A percentile compares a stretch with the other conserved stretches of the same genome.
These are phyloP conservation scores for Diarsia mendica DNA, from an alignment of 2,888 invertebrate genomes.

Conservation along the genomic window DNA sequence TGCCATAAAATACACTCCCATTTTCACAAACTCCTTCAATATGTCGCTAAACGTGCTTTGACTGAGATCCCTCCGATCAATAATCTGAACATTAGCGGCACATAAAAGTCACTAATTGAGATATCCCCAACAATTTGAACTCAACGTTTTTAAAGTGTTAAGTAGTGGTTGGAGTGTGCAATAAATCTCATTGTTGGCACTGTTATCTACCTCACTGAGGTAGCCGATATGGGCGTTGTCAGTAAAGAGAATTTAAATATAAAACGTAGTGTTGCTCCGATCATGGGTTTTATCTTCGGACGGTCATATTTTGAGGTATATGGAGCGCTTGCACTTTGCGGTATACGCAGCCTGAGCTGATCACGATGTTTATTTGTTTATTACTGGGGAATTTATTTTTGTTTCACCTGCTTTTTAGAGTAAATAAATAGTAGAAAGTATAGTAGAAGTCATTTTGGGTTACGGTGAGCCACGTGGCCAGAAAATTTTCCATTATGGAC, in stretches of 20 bases:
- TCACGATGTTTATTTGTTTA: neutral
- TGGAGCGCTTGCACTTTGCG: constrained; percentile 29
- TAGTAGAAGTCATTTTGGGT: too few relatives aligned
- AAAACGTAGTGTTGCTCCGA: constrained; percentile 71
- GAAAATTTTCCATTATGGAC: too few relatives aligned
- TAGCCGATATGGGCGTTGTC: constrained; percentile 85
- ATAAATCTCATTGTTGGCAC: constrained; percentile 87
- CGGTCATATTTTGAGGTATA: constrained; percentile 62
- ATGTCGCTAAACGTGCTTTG: constrained; percentile 26
- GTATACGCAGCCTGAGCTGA: constrained; percentile 1
- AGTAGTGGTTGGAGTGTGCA: constrained; percentile 79
- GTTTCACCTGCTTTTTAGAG: neutral
- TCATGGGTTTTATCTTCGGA: constrained; percentile 53
- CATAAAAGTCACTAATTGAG: constrained; percentile 84
- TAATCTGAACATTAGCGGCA: constrained; percentile 74
- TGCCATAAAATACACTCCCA: neutral
- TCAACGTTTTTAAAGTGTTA: constrained; percentile 80
- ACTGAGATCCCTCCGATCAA: constrained; percentile 46
- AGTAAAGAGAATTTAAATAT: constrained; percentile 85
- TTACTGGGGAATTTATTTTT: neutral
- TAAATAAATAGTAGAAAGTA: neutral
- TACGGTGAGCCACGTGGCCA: too few relatives aligned
- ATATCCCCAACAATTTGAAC: constrained; percentile 76
- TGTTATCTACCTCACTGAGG: constrained; percentile 84
- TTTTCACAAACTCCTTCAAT: constrained; percentile 6